A percentile compares a stretch with the other conserved stretches of the same genome.
Conservation (phyloP, 2,797 vertebrate species). For the Liasis olivaceus region DNA sequence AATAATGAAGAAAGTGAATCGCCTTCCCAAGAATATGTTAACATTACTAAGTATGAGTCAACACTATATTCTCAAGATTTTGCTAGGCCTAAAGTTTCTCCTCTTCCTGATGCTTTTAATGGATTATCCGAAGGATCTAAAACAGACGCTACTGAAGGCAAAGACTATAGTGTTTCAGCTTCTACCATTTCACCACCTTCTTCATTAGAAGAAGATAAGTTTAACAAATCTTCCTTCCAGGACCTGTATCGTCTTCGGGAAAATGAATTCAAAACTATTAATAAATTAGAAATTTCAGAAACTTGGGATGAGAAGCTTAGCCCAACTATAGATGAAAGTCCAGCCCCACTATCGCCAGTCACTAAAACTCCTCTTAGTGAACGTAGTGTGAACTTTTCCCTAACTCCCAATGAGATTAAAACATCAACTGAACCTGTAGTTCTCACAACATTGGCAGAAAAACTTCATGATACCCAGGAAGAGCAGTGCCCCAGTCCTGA, state of each 20-base stretch:
- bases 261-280: slow-evolving; percentile 57
- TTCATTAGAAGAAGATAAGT: slow-evolving; percentile 90
- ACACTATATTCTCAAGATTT: slow-evolving; percentile 77
- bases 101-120: slow-evolving; percentile 76
- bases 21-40: slow-evolving; percentile 85
- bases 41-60: slow-evolving; percentile 79
- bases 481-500: slow-evolving; percentile 86
- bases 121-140: slow-evolving; percentile 83
- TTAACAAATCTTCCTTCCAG: slow-evolving; percentile 77
- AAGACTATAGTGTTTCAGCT: slow-evolving; percentile 88
- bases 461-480: slow-evolving; percentile 63
- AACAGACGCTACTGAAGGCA: slow-evolving; percentile 91
- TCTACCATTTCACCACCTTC: slow-evolving; percentile 93
- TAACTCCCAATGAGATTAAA: slow-evolving; percentile 81
- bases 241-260: slow-evolving; percentile 67
- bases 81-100: slow-evolving; percentile 77
- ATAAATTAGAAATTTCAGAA: slow-evolving; percentile 65
- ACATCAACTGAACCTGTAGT: slow-evolving; percentile 80
- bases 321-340: slow-evolving; percentile 64
- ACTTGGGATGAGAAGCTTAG: slow-evolving; percentile 68
- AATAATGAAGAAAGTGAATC: slow-evolving; percentile 88
- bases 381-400: slow-evolving; percentile 83
- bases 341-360: slow-evolving; percentile 79
- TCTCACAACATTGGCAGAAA: slow-evolving; percentile 67
- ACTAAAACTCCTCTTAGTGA: slow-evolving; percentile 89